Conservation (phyloP, 2,797 vertebrate species). For the Chaetodon trifasciatus region DNA sequence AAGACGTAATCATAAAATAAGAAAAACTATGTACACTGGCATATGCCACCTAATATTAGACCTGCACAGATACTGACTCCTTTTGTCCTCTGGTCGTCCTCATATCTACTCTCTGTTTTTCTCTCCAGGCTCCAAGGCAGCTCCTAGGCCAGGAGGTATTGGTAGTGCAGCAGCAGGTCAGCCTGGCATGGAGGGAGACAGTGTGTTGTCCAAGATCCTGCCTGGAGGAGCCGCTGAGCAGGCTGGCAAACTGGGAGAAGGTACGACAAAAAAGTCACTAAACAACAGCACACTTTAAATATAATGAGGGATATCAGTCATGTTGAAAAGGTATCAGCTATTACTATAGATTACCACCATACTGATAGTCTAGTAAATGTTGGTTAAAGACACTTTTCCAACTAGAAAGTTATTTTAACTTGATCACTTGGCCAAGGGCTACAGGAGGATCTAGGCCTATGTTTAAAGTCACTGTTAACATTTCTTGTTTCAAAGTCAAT, state of each 20-base stretch:
- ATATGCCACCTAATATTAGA: background rate
- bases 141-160: constrained; percentile 85
- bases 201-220: constrained; percentile 96
- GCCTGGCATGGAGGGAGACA: constrained; percentile 91
- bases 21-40: background rate
- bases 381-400: background rate
- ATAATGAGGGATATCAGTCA: background rate
- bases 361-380: background rate
- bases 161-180: constrained; percentile 88
- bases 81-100: background rate
- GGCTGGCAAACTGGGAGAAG: constrained; percentile 98
- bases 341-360: background rate
- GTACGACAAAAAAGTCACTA: constrained; percentile 74
- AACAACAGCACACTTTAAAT: background rate
- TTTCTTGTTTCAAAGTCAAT: background rate
- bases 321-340: background rate
- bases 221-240: constrained; percentile 96
- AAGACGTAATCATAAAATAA: background rate
- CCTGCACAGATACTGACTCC: background rate
- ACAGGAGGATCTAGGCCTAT: background rate
- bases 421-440: background rate
- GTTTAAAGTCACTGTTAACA: background rate
- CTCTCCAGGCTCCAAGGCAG: constrained; percentile 88
- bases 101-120: background rate
- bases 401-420: background rate